Base-by-base conservation (phyloP, 2,797 vertebrate species). In the Gobio occitaniae region DNA sequence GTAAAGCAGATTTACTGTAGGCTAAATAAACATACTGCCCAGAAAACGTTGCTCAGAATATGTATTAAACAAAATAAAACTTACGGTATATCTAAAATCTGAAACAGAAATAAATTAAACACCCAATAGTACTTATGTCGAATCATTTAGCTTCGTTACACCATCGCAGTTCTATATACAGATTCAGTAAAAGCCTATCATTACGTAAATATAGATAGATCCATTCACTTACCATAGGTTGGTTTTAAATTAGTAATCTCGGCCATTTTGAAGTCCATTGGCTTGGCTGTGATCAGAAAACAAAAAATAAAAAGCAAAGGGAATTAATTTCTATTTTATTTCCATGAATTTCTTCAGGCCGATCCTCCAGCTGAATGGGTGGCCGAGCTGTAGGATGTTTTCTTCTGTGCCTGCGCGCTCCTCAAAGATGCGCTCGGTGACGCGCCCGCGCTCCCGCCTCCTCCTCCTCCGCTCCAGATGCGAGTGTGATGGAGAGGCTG, bases 201-300 rank as follows among this genome's bases (percentile, higher is more conserved):
- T 41, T 77, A 9, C 59, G 54, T 74, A 50, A 82, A 85, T 66
- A 79, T 32, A 66, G 61, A 83, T 48, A 74, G 54, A 59, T 6
- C 10, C 59, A 47, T 75, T 38, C 6, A 81, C 91, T 92, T 61
- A 92, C 92, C 92, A 41, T 92, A 91, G 52, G 89, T 75, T 47
- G 89, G 88, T 81, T 74, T 92, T 84, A 92, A 87, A 87, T 90
- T 89, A 52, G 86, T 90, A 1, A 92, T 87, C 82, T 92, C 92
- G 84, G 90, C 87, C 92, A 92, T 92, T 80, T 88, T 91, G 80
- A 54, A 80, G 17, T 74, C 76, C 83, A 76, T 65, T 25, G 65
- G 50, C 41, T 87, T 69, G 65, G 80, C 59, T 83, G 84, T 65
- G 66, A 48, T 80, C 66, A 83, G 25, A 65, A 84, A 86, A 86